Evolutionary conservation across 2,888 invertebrate species (phyloP).

Genomic region (Rhingia campestris): DNA sequence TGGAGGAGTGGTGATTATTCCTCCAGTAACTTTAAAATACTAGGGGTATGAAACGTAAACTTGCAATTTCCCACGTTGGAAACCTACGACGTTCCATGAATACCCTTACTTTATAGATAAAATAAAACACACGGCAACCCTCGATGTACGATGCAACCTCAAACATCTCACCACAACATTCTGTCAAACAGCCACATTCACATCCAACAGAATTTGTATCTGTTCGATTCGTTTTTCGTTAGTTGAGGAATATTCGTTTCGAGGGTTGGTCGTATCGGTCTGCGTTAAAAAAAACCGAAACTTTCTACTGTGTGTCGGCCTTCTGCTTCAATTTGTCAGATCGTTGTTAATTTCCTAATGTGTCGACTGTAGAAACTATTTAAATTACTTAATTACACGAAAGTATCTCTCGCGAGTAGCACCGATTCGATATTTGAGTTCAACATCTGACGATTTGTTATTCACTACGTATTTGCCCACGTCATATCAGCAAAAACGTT

Average conservation of each 20-base stretch:
- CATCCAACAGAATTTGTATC: conserved; percentile 26
- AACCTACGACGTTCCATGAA: too few species aligned
- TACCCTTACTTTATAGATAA: too few species aligned
- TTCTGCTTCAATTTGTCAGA: conserved; percentile 28
- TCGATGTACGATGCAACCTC: too few species aligned
- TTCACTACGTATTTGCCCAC: conserved; percentile 39
- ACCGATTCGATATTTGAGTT: not conserved
- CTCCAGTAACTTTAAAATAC: too few species aligned
- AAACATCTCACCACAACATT: not conserved
- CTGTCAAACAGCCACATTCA: conserved; percentile 3
- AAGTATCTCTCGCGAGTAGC: not conserved
- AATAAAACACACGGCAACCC: too few species aligned
- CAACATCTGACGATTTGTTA: conserved; percentile 52
- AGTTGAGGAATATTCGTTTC: conserved; percentile 60
- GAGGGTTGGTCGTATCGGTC: conserved; percentile 8
- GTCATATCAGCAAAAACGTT: conserved; percentile 45
- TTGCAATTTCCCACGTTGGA: too few species aligned
- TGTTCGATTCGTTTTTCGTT: not conserved
- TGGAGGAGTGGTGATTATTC: too few species aligned
- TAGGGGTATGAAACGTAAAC: too few species aligned
- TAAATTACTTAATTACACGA: conserved; percentile 54
- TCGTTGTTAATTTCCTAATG: conserved; percentile 43
- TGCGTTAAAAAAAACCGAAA: conserved; percentile 10
- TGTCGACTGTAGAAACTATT: conserved; percentile 42
- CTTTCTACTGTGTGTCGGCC: conserved; percentile 24